Base-by-base conservation (phyloP, 2,797 vertebrate genomes). In the Zenarchopterus dispar region DNA sequence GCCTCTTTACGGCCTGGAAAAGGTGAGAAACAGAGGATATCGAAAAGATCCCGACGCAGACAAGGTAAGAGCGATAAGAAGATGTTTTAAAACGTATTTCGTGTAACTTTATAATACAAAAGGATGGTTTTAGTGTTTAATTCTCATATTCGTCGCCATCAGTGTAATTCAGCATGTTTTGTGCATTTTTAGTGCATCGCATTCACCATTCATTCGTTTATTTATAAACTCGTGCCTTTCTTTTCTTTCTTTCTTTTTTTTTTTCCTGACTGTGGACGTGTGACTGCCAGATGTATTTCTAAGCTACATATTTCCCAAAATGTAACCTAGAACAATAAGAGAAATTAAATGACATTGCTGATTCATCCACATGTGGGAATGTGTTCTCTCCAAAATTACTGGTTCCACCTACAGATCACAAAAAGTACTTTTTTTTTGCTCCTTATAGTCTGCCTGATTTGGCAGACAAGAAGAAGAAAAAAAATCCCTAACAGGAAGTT, bases 31-130 rank as follows among this genome's bases (percentile, higher is more conserved):
- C 63, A 89, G 93, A 79, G 88, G 87, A 50, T 89, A 91, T 78
- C 90, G 93, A 62, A 94, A 93, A 81, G 94, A 94, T 78, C 91
- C 90, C 46, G 93, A 94, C 31, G 87, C 81, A 0, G 93, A 94
- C 41, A 93, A 92, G 91, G 94, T 95, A 91, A 93, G 89, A 66
- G 18, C 17, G 18, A 15, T 52, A 23, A n/a, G n/a, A 67, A 22
- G 16, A 33, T 15, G 13, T 7, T 42, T 56, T 42, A 47, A 68
- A 59, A 59, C 5, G 13, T 11, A 17, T 24, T 47, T 42, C 8
- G 3, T 17, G 39, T 15, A 17, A 11, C 21, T 42, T n/a, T 24
- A 5, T 6, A 11, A 39, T 53, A 0, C 53, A 8, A 45, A 24
- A 16, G 16, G 11, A n/a, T 39, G 13, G 49, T 9, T 8, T 49